phyloP scores from a whole-genome alignment of 2,888 invertebrate genomes.

The Dasypolia templi region DNA sequence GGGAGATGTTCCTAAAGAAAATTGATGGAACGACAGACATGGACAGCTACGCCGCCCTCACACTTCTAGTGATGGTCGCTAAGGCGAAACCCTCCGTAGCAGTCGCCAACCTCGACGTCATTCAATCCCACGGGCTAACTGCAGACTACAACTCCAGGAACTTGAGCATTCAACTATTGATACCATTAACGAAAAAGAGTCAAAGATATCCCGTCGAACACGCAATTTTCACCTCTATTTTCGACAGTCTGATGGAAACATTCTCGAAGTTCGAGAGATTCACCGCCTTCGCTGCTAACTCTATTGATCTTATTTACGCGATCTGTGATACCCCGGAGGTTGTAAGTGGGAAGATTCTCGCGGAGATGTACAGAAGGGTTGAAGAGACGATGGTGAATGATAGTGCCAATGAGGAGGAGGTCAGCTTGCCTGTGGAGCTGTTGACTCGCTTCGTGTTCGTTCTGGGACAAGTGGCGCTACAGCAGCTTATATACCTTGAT shows the following conservation, averaged over 20 bases:
- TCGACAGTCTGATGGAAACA: slow-evolving; percentile 84
- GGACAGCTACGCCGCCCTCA: slow-evolving; percentile 94
- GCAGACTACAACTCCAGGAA: slow-evolving; percentile 84
- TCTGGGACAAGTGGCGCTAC: slow-evolving; percentile 94
- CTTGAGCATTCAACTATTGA: slow-evolving; percentile 81
- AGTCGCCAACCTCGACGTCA: slow-evolving; percentile 93
- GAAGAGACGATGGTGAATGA: slow-evolving; percentile 82
- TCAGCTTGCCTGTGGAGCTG: slow-evolving; percentile 81
- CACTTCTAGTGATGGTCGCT: slow-evolving; percentile 94
- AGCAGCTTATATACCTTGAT: slow-evolving; percentile 95
- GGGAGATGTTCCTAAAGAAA: slow-evolving; percentile 95
- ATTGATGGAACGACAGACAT: slow-evolving; percentile 92
- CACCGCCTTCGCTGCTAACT: slow-evolving; percentile 86
- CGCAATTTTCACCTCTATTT: slow-evolving; percentile 79
- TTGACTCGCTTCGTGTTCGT: slow-evolving; percentile 90
- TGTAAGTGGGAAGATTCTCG: slow-evolving; percentile 86
- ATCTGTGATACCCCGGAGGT: slow-evolving; percentile 91
- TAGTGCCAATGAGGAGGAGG: slow-evolving; percentile 78
- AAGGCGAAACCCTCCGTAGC: slow-evolving; percentile 91
- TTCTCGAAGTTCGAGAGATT: slow-evolving; percentile 88
- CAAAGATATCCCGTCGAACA: slow-evolving; percentile 85
- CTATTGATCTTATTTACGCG: slow-evolving; percentile 89
- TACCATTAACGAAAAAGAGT: slow-evolving; percentile 79
- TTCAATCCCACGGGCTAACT: slow-evolving; percentile 93
- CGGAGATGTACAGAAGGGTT: slow-evolving; percentile 86